Evolutionary conservation across 2,113 vertebrate genomes (phyloP), one percentile per base, ranked within the genome.

Genomic region (Addax nasomaculatus): DNA sequence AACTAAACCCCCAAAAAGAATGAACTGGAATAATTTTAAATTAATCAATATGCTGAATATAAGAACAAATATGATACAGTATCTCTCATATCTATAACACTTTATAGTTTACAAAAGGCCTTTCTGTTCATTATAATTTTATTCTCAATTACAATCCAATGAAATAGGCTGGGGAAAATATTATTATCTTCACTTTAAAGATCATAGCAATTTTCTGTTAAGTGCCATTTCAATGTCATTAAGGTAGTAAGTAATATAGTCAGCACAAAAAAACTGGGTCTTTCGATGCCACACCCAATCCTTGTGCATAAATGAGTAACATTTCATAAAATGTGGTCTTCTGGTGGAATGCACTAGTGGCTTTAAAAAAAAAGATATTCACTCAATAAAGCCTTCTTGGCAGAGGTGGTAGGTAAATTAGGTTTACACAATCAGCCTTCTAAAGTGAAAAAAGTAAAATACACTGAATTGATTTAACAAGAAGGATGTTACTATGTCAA

Each of bases 401-500:
- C 49, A 95, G 49, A 88, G 27, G 12, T 85, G 80, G 33, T 95
- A 70, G 30, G 49, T 64, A 97, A 94, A 96, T 70, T 96, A 39
- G 89, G 11, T 89, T 97, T 67, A 81, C 12, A 93, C 85, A 51
- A 92, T 96, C 93, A 92, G 25, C 43, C 14, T 95, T 92, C 16
- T 92, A 64, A 96, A 90, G 30, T 94, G 60, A 64, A 80, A 93
- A 39, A 45, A 83, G 57, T 83, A 60, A 85, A 33, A 97, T 73
- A 80, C 33, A 67, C 70, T 88, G 17, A 70, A 55, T 12, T 95
- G 49, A 92, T 84, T 97, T 62, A 93, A 73, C 17, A 97, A 88
- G 85, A 88, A 96, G 70, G 25, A 80, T 79, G 49, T 39, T 94
- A 57, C 64, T 96, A 95, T 97, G 89, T 97, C 70, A 89, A 93